Evolutionary conservation across 2,888 invertebrate genomes (phyloP).

Genomic region (Synergus itoensis): DNA sequence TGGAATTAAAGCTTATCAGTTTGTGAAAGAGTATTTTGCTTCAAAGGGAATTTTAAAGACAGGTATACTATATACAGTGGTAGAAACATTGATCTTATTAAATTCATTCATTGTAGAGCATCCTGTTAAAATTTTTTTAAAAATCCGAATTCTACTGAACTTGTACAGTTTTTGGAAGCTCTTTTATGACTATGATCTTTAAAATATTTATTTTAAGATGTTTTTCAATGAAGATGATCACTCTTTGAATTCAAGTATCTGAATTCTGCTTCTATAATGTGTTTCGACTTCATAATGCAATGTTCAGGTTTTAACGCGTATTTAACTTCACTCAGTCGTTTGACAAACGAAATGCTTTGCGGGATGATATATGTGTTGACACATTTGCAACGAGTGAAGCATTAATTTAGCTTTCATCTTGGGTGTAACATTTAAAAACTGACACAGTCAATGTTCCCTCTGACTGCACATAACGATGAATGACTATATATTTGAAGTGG

Average conservation of each 20-base stretch:
- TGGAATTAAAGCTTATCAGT: neutral
- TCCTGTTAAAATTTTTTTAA: too few relatives aligned
- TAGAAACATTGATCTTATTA: constrained; percentile 7
- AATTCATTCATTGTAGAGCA: neutral
- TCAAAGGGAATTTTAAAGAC: neutral
- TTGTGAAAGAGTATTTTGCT: neutral
- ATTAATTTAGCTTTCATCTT: constrained; percentile 14
- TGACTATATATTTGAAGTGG: constrained; percentile 17
- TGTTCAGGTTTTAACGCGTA: neutral
- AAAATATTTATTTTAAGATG: neutral
- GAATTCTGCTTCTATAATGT: neutral
- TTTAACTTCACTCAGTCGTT: constrained; percentile 2
- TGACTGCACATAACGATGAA: neutral
- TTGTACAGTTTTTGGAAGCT: neutral
- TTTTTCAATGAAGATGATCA: neutral
- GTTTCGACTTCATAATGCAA: neutral
- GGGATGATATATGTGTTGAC: neutral
- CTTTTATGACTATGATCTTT: neutral
- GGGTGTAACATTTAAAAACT: constrained; percentile 1
- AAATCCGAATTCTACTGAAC: neutral
- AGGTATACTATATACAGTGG: neutral
- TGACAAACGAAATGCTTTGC: neutral
- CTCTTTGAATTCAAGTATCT: neutral
- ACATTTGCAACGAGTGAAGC: neutral
- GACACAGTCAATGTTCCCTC: neutral